Conservation (phyloP, 2,888 invertebrate species). For the Acanthoscelides obtectus region DNA sequence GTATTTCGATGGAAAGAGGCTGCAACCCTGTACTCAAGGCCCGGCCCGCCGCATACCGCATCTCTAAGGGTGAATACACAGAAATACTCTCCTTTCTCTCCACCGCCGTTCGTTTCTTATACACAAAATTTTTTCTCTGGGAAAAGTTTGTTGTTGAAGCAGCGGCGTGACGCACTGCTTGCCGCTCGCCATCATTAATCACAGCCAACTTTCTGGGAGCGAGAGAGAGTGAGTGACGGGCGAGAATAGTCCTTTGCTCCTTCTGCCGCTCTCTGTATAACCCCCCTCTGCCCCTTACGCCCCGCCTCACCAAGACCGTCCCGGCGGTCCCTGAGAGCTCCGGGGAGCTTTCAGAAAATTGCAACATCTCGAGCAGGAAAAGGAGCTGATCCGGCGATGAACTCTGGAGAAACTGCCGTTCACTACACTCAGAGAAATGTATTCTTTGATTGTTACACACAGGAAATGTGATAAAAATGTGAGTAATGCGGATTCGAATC, state of each 20-base stretch:
- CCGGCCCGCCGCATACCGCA: constrained; percentile 34
- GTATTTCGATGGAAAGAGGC: no score
- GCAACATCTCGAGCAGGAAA: constrained; percentile 44
- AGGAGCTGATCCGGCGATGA: constrained; percentile 39
- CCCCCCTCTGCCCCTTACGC: constrained; percentile 27
- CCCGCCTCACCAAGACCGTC: constrained; percentile 4
- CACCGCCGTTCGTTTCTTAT: constrained; percentile 46
- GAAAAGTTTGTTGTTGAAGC: constrained; percentile 59
- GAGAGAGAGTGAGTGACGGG: constrained; percentile 51
- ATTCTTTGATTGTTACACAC: no score
- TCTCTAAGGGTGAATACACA: constrained; percentile 51
- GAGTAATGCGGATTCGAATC: no score
- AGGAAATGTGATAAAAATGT: no score
- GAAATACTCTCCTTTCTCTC: constrained; percentile 43
- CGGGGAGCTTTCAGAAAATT: constrained; percentile 49
- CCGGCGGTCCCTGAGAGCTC: constrained; percentile 41
- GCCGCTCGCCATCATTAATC: constrained; percentile 53
- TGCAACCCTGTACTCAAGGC: not conserved
- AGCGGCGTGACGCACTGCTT: constrained; percentile 45
- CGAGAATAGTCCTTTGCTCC: constrained; percentile 44
- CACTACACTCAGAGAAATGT: not conserved
- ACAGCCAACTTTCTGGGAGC: constrained; percentile 47
- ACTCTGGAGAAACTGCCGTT: constrained; percentile 33
- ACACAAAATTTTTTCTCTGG: constrained; percentile 54
- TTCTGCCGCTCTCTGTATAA: not conserved